Evolutionary conservation across 2,797 vertebrate species (phyloP).

Genomic region (Scyliorhinus canicula): DNA sequence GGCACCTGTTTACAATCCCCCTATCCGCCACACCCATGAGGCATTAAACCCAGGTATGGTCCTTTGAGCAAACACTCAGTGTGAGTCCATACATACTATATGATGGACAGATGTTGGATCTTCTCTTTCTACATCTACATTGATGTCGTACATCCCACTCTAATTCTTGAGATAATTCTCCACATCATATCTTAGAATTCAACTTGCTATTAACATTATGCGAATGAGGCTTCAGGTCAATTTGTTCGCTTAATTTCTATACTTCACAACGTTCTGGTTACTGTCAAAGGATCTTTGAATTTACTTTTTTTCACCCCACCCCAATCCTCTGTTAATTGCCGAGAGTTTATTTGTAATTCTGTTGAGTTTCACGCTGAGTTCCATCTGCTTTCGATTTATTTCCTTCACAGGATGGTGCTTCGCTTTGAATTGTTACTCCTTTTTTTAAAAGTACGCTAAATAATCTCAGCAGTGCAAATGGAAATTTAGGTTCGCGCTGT

Average conservation of each 20-base stretch:
- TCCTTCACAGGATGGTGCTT: neutral
- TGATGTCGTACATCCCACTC: neutral
- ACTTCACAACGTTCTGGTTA: neutral
- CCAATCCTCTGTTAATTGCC: neutral
- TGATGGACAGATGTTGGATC: neutral
- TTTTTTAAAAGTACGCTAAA: neutral
- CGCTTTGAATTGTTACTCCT: neutral
- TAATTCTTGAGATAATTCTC: neutral
- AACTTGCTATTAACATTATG: neutral
- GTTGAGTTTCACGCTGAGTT: neutral
- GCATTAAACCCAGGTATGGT: neutral
- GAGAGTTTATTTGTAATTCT: slow-evolving; percentile 10
- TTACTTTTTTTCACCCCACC: neutral
- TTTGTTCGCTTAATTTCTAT: neutral
- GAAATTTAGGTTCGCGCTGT: neutral
- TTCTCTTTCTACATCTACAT: neutral
- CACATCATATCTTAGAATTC: neutral
- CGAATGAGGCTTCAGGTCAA: neutral
- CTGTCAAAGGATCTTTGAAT: slow-evolving; percentile 14
- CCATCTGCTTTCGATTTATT: slow-evolving; percentile 17
- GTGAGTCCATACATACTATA: neutral
- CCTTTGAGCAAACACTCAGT: neutral
- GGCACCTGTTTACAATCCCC: too few species aligned
- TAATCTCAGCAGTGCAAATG: neutral
- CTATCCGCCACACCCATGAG: too few species aligned